phyloP scores from a whole-genome alignment of 23 tunicate species.

The Trididemnum clinides region DNA sequence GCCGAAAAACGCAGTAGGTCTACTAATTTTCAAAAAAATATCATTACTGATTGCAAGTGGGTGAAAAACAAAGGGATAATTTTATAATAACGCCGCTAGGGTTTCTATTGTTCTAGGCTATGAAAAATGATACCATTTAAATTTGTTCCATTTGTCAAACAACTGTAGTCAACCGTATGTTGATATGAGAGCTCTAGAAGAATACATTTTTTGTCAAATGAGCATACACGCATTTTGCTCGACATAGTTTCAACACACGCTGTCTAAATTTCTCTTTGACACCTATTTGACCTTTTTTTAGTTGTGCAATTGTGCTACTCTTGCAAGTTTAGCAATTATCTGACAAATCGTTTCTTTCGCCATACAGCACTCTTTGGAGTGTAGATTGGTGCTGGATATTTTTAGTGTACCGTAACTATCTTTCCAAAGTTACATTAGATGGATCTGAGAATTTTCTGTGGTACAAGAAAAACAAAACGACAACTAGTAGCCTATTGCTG shows the following conservation, averaged over 20 bases:
- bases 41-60: neutral
- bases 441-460: neutral
- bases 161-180: neutral
- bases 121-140: neutral
- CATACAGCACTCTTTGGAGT: neutral
- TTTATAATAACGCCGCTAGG: neutral
- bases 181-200: neutral
- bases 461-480: neutral
- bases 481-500: neutral
- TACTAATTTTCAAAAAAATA: neutral
- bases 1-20: neutral
- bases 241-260: neutral
- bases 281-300: neutral
- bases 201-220: neutral
- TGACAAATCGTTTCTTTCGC: neutral
- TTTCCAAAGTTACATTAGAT: neutral
- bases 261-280: neutral
- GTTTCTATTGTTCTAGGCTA: neutral
- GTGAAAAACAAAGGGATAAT: neutral
- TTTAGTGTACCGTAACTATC: neutral
- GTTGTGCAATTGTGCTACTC: neutral
- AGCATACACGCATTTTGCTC: neutral
- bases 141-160: neutral
- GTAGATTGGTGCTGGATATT: neutral
- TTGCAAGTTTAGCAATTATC: neutral